Base-by-base conservation (phyloP, 2,797 vertebrate genomes). In the Anableps anableps region DNA sequence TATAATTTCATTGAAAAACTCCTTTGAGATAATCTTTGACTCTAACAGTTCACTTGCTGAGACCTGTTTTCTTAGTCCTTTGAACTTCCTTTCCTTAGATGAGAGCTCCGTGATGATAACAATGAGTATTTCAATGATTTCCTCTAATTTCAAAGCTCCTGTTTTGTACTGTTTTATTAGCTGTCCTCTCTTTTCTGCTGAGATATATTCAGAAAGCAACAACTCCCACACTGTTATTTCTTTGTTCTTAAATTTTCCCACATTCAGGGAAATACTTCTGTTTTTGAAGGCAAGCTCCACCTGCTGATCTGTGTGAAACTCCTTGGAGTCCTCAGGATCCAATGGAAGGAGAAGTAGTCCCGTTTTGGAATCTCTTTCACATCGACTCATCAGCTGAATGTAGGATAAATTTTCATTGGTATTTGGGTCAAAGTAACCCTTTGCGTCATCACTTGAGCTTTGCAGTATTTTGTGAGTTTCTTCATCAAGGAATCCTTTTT, bases 1-100 rank as follows among this genome's bases (percentile, higher is more conserved):
- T 31, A 90, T 92, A 64, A 99, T 96, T 19, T 97, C 93, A 0
- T 94, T 93, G 0, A 98, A 96, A 0, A 96, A 95, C 29, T 96
- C 94, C 79, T 96, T 97, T 76, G 97, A 95, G 8, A 99, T 98
- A 29, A 99, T 96, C 72, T 97, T 95, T 2, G 98, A 97, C 75
- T 96, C 94, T 92, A 95, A 97, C 23, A 99, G 91, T 84, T 99
- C 95, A 1, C 93, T 96, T 55, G 97, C 97, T 29, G 95, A 93
- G 16, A 96, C 95, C 43, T 95, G 88, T 72, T 93, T 95, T 79
- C 96, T 92, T 2, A 96, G 82, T 11, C 96, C 96, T 84, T 95
- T 94, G 55, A 96, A 96, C 34, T 94, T 95, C 51, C 64, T 94
- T 80, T 88, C 88, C 85, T 94, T 95, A 5, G 94, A 91, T 71